Percentiles rank a stretch among this genome's conserved stretches.
phyloP scores from a whole-genome alignment of 2,888 invertebrate species.

The Microctonus hyperodae region DNA sequence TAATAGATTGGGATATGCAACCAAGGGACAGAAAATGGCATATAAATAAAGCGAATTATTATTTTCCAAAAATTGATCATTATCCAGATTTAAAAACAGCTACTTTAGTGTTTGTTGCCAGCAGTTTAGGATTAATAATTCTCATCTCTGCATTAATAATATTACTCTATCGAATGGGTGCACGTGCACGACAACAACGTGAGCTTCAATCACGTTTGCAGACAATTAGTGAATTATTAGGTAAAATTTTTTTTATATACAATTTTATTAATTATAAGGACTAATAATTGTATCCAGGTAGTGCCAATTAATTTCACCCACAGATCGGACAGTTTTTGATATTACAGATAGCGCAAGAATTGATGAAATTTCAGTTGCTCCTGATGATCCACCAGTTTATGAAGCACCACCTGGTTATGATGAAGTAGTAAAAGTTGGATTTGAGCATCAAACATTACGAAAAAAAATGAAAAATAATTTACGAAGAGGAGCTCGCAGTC shows the following conservation, averaged over 20 bases:
- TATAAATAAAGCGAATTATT: slow-evolving; percentile 74
- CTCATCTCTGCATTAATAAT: slow-evolving; percentile 71
- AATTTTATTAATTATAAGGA: background rate
- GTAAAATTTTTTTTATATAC: slow-evolving; percentile 59
- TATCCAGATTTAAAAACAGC: slow-evolving; percentile 73
- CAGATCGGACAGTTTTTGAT: slow-evolving; percentile 52
- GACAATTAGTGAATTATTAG: slow-evolving; percentile 73
- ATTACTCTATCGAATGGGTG: slow-evolving; percentile 71
- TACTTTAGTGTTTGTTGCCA: slow-evolving; percentile 71
- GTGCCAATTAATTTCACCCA: slow-evolving; percentile 36
- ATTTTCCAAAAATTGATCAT: slow-evolving; percentile 73
- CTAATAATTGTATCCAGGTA: background rate
- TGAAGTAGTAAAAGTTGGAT: slow-evolving; percentile 70
- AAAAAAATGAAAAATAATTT: slow-evolving; percentile 45
- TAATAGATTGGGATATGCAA: slow-evolving; percentile 65
- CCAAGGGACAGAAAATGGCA: slow-evolving; percentile 70
- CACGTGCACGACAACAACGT: slow-evolving; percentile 69
- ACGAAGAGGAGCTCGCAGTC: slow-evolving; percentile 38
- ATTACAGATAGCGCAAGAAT: slow-evolving; percentile 64
- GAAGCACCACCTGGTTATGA: slow-evolving; percentile 78
- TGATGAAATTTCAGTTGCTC: slow-evolving; percentile 63
- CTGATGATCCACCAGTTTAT: slow-evolving; percentile 73
- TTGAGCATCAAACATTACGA: slow-evolving; percentile 62
- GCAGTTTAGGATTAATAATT: slow-evolving; percentile 70
- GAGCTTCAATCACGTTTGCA: slow-evolving; percentile 73